Base-by-base conservation (phyloP, 2,113 vertebrate species). In the Phrynocephalus versicolor region DNA sequence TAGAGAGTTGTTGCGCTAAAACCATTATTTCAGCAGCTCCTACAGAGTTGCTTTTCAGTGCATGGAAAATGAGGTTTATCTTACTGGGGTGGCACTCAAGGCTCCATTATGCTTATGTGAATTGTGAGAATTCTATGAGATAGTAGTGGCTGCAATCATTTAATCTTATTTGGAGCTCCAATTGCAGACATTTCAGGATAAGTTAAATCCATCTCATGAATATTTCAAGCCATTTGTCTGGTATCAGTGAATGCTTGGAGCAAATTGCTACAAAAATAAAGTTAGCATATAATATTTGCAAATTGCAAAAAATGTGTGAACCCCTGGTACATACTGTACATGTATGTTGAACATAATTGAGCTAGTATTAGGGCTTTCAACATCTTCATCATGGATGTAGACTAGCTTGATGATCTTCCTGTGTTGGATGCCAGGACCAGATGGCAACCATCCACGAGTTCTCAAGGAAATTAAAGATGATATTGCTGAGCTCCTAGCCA, bases 21-120 rank as follows among this genome's bases (percentile, higher is more conserved):
- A 89, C 35, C 37, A 86, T 88, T 89, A 86, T 89, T 86, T 90
- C 88, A 91, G 88, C 70, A 83, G 30, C 1, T 0, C 65, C 87
- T 72, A 80, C 57, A 91, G 83, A 84, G 80, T 86, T 89, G 80
- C 85, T 81, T 88, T 81, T 85, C 69, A 19, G 65, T 89, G 84
- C 81, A 86, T 89, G 88, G 92, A 84, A 94, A 21, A 92, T 89
- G 13, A 91, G 91, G 85, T 91, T 88, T 92, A 81, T 37, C 88
- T 41, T 81, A 81, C 81, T 87, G 90, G 70, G 83, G 83, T 91
- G 90, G 65, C 69, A 70, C 1, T 1, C 88, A 80, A 41, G n/a
- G n/a, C 58, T 89, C 72, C 51, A 73, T 85, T 82, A 87, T 0
- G 0, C 0, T 4, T 55, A 37, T 5, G 51, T 80, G 83, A 87